A percentile compares a stretch with the other conserved stretches of the same genome.
These are phyloP conservation scores for Bombylius major DNA, from an alignment of 2,888 invertebrate genomes.

Conservation along the genomic window DNA sequence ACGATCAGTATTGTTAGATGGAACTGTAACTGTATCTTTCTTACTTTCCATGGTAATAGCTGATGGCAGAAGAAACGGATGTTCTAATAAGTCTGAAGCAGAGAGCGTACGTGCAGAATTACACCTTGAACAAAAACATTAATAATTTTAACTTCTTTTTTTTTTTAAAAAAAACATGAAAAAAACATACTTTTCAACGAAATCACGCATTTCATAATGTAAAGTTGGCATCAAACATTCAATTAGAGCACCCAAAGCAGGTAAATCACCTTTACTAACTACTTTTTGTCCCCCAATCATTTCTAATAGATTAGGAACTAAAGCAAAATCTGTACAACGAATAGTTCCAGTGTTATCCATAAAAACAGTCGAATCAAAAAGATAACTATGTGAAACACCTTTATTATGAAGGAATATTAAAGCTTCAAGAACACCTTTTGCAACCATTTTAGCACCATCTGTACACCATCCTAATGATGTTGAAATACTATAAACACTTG, in stretches of 20 bases:
- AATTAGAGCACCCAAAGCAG: slow-evolving; percentile 32
- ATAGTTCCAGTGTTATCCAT: slow-evolving; percentile 50
- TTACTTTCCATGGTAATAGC: slow-evolving; percentile 34
- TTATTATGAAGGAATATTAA: slow-evolving; percentile 68
- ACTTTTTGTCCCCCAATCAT: slow-evolving; percentile 27
- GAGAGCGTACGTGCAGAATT: slow-evolving; percentile 46
- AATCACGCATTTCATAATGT: slow-evolving; percentile 33
- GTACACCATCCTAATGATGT: slow-evolving; percentile 32
- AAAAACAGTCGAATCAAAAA: slow-evolving; percentile 62
- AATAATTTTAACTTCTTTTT: neutral
- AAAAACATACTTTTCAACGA: slow-evolving; percentile 30
- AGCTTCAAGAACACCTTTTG: slow-evolving; percentile 59
- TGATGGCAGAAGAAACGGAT: slow-evolving; percentile 53
- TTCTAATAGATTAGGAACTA: slow-evolving; percentile 31
- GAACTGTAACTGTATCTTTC: slow-evolving; percentile 16
- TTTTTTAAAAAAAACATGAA: neutral
- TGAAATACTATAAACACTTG: slow-evolving; percentile 31
- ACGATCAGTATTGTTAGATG: slow-evolving; percentile 13
- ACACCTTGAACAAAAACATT: slow-evolving; percentile 22
- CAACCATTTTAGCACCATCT: slow-evolving; percentile 42
- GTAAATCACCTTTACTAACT: slow-evolving; percentile 29
- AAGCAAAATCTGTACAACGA: slow-evolving; percentile 32
- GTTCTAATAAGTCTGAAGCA: slow-evolving; percentile 61
- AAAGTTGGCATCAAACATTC: slow-evolving; percentile 31
- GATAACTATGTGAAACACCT: slow-evolving; percentile 69